Percentiles rank a stretch among this genome's conserved stretches.
These are phyloP conservation scores for Nemapogon koenigi DNA, from an alignment of 2,888 invertebrate genomes.

Conservation along the genomic window DNA sequence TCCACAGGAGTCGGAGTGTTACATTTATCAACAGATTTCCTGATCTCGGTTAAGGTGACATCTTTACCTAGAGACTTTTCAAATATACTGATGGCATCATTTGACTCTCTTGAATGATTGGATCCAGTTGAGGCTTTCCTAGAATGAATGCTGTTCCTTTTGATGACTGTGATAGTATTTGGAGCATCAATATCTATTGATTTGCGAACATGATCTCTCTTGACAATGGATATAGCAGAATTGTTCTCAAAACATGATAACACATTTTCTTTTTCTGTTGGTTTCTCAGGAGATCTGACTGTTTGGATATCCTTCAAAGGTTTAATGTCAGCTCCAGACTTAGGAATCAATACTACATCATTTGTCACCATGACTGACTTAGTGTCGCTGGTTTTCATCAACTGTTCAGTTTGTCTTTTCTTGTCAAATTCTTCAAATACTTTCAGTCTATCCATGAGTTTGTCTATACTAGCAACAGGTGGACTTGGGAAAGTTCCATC, in stretches of 20 bases:
- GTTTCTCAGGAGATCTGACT: slow-evolving; percentile 45
- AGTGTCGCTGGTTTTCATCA: slow-evolving; percentile 40
- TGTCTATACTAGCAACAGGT: slow-evolving; percentile 52
- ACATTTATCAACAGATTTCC: slow-evolving; percentile 51
- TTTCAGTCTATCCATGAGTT: slow-evolving; percentile 56
- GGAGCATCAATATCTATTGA: slow-evolving; percentile 55
- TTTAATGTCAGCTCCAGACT: slow-evolving; percentile 53
- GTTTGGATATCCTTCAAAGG: slow-evolving; percentile 52
- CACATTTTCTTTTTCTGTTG: slow-evolving; percentile 53
- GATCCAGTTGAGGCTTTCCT: slow-evolving; percentile 58
- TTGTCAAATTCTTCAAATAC: slow-evolving; percentile 58
- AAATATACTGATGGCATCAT: slow-evolving; percentile 54
- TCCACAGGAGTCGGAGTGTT: slow-evolving; percentile 32
- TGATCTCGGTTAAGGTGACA: slow-evolving; percentile 55
- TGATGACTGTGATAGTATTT: slow-evolving; percentile 54
- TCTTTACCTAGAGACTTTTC: slow-evolving; percentile 58
- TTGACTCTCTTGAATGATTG: slow-evolving; percentile 47
- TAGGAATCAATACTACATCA: slow-evolving; percentile 54
- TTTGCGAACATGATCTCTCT: slow-evolving; percentile 51
- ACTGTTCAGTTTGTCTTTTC: slow-evolving; percentile 48
- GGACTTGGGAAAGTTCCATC: slow-evolving; percentile 44
- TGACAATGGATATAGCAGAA: slow-evolving; percentile 58
- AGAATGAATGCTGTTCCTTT: slow-evolving; percentile 49
- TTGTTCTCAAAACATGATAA: slow-evolving; percentile 60
- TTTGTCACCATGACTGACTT: slow-evolving; percentile 54